Evolutionary conservation across 1,140 invertebrate species (phyloP), one percentile per base, ranked within the genome.

Genomic region (Scaptodrosophila lebanonensis): DNA sequence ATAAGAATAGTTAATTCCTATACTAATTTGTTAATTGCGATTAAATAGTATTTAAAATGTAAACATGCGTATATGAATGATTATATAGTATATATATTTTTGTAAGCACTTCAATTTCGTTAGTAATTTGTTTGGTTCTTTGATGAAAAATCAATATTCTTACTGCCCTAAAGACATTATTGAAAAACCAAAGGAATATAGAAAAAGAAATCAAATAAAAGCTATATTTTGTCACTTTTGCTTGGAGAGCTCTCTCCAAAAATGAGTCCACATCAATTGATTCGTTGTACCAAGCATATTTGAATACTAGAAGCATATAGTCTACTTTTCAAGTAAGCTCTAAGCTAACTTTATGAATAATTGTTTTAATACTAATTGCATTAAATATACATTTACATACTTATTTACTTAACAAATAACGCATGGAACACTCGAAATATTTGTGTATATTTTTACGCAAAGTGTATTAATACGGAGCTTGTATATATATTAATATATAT

Each of bases 391-490:
- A 6, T 13, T 57, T 36, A 57, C 39, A 51, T 45, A 43, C 38
- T 32, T 20, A 65, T 30, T 29, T 51, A 50, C 45, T 52, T 32
- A 60, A 30, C 30, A 42, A 49, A 51, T 51, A 64, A 72, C 52
- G 69, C 48, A 67, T 60, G 35, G 60, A 68, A 58, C 62, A 52
- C 62, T 75, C 66, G 51, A 44, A 29, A 12, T 42, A 40, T 39
- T 42, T 51, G 43, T 64, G 53, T 39, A 39, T 67, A 54, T 50
- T 66, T 73, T 40, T 58, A 67, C 48, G 60, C 53, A 58, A 53
- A 65, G 43, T 67, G 44, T 59, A 44, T 49, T 35, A 62, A 49
- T 51, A 39, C 65, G 73, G 51, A 59, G 22, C 61, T 71, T 66
- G 67, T 25, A 17, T 29, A 33, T 33, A 4, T 33, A 33, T 56